Conservation (phyloP, 2,113 vertebrate genomes). For the Phocoena sinus region DNA sequence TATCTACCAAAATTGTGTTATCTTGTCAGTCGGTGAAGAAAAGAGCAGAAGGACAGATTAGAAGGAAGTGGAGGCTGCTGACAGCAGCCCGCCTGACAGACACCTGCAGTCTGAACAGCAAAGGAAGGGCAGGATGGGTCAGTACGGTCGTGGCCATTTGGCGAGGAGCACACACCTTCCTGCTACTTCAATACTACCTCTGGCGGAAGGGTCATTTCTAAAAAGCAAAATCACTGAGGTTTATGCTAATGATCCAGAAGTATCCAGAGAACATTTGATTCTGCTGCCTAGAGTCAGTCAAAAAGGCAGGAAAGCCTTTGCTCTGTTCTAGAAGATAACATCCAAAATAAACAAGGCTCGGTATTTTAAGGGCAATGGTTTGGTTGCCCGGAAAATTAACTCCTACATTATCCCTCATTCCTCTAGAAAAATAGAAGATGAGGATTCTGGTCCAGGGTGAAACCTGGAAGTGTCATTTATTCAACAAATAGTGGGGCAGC, state of each 20-base stretch:
- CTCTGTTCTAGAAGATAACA: not conserved
- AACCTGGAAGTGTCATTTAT: not conserved
- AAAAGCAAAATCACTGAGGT: not conserved
- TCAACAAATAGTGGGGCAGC: rapidly evolving
- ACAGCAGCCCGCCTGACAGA: not conserved
- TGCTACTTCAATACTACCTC: not conserved
- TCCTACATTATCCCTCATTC: not conserved
- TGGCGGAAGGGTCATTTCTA: not conserved
- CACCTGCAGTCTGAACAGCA: not conserved
- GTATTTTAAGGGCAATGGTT: not conserved
- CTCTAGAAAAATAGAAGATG: not conserved
- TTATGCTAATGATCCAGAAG: not conserved
- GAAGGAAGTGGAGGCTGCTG: not conserved
- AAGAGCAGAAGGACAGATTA: not conserved
- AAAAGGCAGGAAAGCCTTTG: not conserved
- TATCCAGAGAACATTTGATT: not conserved
- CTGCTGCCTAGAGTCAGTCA: not conserved
- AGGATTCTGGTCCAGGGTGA: not conserved
- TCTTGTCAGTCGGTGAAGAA: not conserved
- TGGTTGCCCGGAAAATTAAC: not conserved
- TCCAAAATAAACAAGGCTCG: not conserved
- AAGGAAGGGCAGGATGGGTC: not conserved
- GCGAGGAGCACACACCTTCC: not conserved
- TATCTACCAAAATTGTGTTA: not conserved
- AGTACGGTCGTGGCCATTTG: not conserved